phyloP scores from a whole-genome alignment of 2,888 invertebrate species.

The Spodoptera picta region DNA sequence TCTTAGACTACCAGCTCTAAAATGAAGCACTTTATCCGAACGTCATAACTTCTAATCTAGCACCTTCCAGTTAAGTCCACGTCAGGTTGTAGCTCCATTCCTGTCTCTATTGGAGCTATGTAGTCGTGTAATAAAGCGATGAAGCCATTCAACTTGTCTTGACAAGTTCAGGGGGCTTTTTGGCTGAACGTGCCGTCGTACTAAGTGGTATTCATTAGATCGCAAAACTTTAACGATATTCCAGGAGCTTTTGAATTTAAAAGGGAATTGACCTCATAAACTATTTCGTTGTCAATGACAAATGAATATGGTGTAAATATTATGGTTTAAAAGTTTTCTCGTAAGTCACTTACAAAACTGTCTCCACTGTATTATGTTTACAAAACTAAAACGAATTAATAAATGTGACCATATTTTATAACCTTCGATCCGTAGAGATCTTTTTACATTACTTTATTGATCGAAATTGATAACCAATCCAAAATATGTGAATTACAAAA shows the following conservation, averaged over 20 bases:
- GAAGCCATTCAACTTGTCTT: slow-evolving; percentile 21
- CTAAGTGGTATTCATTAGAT: slow-evolving; percentile 27
- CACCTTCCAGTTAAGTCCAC: slow-evolving; percentile 13
- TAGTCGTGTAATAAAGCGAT: slow-evolving; percentile 9
- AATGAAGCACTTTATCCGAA: not conserved
- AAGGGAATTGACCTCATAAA: slow-evolving; percentile 3
- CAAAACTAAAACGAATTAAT: no score
- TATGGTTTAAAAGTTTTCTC: no score
- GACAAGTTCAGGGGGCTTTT: slow-evolving; percentile 23
- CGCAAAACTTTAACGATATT: slow-evolving; percentile 12
- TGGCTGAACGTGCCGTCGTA: slow-evolving; percentile 13
- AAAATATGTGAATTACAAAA: no score
- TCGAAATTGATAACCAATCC: no score
- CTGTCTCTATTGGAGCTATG: slow-evolving; percentile 12
- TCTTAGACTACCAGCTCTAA: not conserved
- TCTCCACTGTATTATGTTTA: no score
- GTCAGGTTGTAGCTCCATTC: no score
- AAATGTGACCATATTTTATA: no score
- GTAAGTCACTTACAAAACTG: no score
- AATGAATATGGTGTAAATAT: no score
- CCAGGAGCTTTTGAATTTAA: slow-evolving; percentile 18
- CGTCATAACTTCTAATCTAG: not conserved
- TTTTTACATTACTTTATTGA: no score
- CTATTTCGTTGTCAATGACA: not conserved
- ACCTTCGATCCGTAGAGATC: no score